phyloP scores from a whole-genome alignment of 2,888 invertebrate species.

The Ditula angustiorana region DNA sequence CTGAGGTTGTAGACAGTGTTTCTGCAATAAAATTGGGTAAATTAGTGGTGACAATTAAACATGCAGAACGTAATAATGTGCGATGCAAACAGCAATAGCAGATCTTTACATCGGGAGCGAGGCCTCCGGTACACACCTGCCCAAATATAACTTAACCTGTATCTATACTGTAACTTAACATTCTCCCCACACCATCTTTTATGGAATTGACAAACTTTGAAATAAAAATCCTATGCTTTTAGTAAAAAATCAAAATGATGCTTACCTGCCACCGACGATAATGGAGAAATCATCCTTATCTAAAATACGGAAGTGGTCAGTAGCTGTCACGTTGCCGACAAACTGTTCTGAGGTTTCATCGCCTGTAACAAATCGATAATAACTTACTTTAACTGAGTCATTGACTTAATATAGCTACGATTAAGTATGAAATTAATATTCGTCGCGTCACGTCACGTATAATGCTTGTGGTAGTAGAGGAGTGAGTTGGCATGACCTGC shows the following conservation, averaged over 20 bases:
- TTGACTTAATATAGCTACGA: conserved; percentile 46
- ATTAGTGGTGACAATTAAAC: conserved; percentile 44
- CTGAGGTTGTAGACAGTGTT: conserved; percentile 97
- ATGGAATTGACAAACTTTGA: conserved; percentile 31
- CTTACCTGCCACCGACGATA: conserved; percentile 95
- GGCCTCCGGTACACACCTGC: conserved; percentile 43
- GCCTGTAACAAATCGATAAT: conserved; percentile 85
- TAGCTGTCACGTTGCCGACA: conserved; percentile 91
- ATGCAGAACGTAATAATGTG: conserved; percentile 46
- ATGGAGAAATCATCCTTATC: conserved; percentile 94
- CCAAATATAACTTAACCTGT: conserved; percentile 48
- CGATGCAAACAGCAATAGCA: conserved; percentile 27
- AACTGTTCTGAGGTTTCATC: conserved; percentile 91
- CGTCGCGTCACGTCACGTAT: conserved; percentile 6
- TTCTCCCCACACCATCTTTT: conserved; percentile 42
- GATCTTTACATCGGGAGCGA: conserved; percentile 28
- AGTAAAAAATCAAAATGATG: conserved; percentile 6
- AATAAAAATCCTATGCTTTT: not conserved
- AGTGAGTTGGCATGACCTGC: conserved; percentile 52
- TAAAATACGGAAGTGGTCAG: conserved; percentile 95
- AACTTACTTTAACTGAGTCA: conserved; percentile 53
- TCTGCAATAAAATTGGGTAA: conserved; percentile 82
- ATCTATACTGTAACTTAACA: no score
- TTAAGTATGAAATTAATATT: conserved; percentile 35
- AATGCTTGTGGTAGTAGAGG: conserved; percentile 42